Conservation (phyloP, 2,797 vertebrate genomes). For the Cetoscarus ocellatus region DNA sequence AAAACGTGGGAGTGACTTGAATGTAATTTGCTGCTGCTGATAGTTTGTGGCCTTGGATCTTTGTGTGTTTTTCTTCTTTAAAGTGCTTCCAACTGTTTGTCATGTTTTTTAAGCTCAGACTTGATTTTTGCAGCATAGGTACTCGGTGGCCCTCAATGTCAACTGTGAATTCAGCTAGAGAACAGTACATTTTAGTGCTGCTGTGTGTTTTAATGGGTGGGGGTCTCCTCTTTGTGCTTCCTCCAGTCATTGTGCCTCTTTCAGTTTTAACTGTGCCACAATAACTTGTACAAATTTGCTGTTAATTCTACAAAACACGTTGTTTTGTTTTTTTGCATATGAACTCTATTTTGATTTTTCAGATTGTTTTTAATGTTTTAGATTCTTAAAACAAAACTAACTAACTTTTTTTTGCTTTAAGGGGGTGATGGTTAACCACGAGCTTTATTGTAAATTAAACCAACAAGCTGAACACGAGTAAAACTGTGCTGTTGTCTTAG, state of each 20-base stretch:
- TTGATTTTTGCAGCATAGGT: constrained; percentile 28
- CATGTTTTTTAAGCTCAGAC: not conserved
- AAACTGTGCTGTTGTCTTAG: no score
- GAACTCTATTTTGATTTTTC: not conserved
- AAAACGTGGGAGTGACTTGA: constrained; percentile 53
- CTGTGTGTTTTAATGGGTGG: constrained; percentile 19
- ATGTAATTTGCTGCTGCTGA: constrained; percentile 58
- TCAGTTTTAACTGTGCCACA: constrained; percentile 23
- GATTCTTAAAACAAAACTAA: not conserved
- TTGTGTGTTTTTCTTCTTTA: constrained; percentile 29
- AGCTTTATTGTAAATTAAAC: constrained; percentile 8
- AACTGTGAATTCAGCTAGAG: constrained; percentile 37
- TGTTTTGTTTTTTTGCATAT: not conserved
- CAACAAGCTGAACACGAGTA: no score
- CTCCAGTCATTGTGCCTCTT: constrained; percentile 19
- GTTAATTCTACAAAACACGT: not conserved
- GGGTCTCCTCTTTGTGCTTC: not conserved
- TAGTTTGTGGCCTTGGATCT: constrained; percentile 38
- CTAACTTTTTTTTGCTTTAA: constrained; percentile 7
- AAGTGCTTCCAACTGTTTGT: constrained; percentile 18
- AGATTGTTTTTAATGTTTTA: not conserved
- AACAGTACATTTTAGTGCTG: not conserved
- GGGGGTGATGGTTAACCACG: constrained; percentile 5
- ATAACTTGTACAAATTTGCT: constrained; percentile 1
- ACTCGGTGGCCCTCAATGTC: constrained; percentile 23